These are phyloP conservation scores for Camelus bactrianus DNA, from an alignment of 2,113 vertebrate genomes.

Conservation along the genomic window DNA sequence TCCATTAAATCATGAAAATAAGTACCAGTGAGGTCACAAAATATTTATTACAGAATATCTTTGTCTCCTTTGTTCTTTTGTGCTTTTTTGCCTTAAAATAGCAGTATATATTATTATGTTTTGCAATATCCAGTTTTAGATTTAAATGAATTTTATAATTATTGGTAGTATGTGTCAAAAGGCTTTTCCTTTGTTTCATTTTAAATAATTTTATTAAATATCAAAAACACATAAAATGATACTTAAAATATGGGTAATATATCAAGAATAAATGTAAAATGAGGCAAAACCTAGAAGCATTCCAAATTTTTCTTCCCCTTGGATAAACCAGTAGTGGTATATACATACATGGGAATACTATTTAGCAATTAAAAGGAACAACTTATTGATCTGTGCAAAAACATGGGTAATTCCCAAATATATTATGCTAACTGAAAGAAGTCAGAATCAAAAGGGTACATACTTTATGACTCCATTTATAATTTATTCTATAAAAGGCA, in stretches of 20 bases:
- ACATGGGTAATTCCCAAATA: not conserved
- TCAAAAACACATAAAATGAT: not conserved
- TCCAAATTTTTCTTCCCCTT: not conserved
- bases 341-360: not conserved
- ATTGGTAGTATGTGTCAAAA: not conserved
- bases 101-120: not conserved
- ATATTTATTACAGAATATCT: not conserved
- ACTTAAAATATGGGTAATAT: not conserved
- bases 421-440: not conserved
- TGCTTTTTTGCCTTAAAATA: not conserved
- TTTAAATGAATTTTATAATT: not conserved
- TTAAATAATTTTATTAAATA: not conserved
- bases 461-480: not conserved
- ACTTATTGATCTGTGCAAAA: no score
- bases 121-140: not conserved
- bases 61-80: not conserved
- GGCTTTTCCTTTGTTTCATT: not conserved
- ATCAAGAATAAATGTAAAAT: not conserved
- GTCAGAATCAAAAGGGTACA: not conserved
- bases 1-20: not conserved
- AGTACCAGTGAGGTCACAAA: not conserved
- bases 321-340: not conserved
- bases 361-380: not conserved
- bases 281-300: not conserved
- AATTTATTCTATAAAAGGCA: not conserved